Evolutionary conservation across 1,140 invertebrate genomes (phyloP).

Genomic region (Amyelois transitella): DNA sequence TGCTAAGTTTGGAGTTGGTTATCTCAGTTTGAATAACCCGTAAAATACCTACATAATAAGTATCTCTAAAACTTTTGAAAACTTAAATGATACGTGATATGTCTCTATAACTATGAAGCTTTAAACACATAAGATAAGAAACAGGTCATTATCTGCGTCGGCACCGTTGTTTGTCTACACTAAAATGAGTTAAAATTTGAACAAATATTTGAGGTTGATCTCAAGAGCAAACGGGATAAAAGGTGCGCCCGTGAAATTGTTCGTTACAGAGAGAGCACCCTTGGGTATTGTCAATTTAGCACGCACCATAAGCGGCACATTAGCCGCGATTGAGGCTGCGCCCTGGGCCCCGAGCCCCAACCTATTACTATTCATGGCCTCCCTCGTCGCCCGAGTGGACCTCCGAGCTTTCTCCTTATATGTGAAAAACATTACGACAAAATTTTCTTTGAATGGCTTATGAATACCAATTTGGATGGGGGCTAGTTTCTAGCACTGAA

Average conservation of each 20-base stretch:
- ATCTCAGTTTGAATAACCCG: no score
- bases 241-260: conserved; percentile 50
- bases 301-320: conserved; percentile 65
- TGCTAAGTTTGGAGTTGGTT: no score
- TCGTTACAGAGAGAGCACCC: conserved; percentile 48
- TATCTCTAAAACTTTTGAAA: no score
- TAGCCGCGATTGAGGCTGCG: conserved; percentile 31
- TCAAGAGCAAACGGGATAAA: no score
- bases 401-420: conserved; percentile 16
- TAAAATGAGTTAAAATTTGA: no score
- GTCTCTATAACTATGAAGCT: no score
- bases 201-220: no score
- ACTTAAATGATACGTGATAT: no score
- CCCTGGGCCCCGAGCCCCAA: conserved; percentile 38
- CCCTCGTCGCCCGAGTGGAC: conserved; percentile 49
- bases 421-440: conserved; percentile 22
- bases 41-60: no score
- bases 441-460: conserved; percentile 23
- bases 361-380: conserved; percentile 68
- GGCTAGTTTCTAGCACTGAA: conserved; percentile 7
- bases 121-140: no score
- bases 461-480: conserved; percentile 20
- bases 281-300: conserved; percentile 65
- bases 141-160: no score
- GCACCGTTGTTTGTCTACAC: no score